These are phyloP conservation scores for Globodera rostochiensis DNA, from an alignment of 1,140 invertebrate genomes.

Conservation along the genomic window DNA sequence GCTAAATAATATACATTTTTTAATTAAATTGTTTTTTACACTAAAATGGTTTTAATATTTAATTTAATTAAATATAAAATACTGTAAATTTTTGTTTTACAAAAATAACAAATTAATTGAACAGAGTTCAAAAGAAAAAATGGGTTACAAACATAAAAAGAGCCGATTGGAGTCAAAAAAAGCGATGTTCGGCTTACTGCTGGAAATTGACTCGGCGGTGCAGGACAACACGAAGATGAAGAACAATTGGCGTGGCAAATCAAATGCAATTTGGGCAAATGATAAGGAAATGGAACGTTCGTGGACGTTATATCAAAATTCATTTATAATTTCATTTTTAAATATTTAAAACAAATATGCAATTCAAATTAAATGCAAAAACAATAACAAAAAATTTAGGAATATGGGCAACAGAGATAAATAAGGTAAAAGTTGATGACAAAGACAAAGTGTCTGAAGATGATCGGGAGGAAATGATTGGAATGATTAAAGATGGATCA, in stretches of 20 bases:
- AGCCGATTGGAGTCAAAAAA: background rate
- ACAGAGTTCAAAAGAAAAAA: background rate
- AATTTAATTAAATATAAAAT: no score
- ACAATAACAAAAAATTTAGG: background rate
- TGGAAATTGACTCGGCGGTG: background rate
- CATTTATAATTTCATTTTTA: no score
- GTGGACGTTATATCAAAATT: no score
- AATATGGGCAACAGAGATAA: background rate
- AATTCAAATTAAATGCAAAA: no score
- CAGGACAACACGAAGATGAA: background rate
- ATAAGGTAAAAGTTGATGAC: background rate
- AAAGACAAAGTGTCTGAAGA: background rate
- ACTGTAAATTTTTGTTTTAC: background rate
- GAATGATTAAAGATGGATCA: background rate
- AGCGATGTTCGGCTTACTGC: background rate
- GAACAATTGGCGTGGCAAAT: background rate
- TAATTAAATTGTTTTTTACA: no score
- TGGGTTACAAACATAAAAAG: background rate
- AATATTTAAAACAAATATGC: no score
- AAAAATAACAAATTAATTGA: no score
- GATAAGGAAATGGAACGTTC: background rate
- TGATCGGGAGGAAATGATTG: background rate
- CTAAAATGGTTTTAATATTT: no score
- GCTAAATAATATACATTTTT: no score
- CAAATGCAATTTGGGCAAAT: background rate